Evolutionary conservation across 2,888 invertebrate genomes (phyloP), one percentile per base, ranked within the genome.

Genomic region (Campoplex nolae): DNA sequence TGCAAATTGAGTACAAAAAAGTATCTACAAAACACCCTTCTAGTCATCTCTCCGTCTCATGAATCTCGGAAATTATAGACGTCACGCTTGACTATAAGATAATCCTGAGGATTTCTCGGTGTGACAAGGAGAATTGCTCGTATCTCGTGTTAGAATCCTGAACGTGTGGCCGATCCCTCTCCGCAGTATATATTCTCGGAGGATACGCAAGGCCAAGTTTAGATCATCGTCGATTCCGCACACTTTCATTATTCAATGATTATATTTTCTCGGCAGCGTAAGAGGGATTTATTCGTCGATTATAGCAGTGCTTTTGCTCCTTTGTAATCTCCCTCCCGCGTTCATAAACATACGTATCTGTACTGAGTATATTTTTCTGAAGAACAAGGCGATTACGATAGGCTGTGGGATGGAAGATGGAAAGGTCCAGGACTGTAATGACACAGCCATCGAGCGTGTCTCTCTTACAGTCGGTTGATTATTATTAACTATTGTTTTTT

Each of bases 141-240:
- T 58, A 58, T 74, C 74, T 83, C 65, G 56, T 71, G 65, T 51
- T 80, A 73, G 76, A 62, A 74, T 74, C 73, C 67, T 70, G 48
- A 48, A 38, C 71, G 80, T 42, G 32, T 45, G 71, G 73, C 67
- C 81, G 78, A 88, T 83, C 87, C 77, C 71, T 71, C 75, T 35
- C 18, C 35, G 45, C 32, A 23, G 23, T 23, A 23, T 23, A 23
- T 62, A 45, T 16, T 67, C 18, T 32, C 70, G 35, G 80, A 85
- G 84, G 73, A 77, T 71, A 80, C 76, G 71, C 93, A 93, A 92
- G 93, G 93, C 93, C 93, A 93, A 93, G 93, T 93, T 93, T 93
- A 93, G 92, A 93, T 93, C 93, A 93, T 92, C 93, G 91, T 90
- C 89, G 88, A 90, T 90, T 89, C 89, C 75, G 70, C 48, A 56